Base-by-base conservation (phyloP, 2,113 vertebrate species). In the Microtus oregoni region DNA sequence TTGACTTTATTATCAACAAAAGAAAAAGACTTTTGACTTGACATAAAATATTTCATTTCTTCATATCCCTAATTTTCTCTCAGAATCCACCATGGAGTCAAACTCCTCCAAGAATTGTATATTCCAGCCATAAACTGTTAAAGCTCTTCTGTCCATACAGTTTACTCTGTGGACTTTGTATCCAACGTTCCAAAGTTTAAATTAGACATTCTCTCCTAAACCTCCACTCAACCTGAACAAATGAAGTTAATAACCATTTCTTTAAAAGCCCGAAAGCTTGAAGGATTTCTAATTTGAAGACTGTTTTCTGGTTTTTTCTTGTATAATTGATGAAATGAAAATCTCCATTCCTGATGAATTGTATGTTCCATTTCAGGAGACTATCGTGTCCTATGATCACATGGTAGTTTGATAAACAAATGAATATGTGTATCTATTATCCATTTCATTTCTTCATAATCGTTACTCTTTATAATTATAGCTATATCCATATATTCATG, bases 171-270 rank as follows among this genome's bases (percentile, higher is more conserved):
- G 50, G 26, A 3, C 82, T 81, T 50, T 14, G 8, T 47, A 47
- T 28, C 61, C 32, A 24, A 6, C 11, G 87, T 52, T 89, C 58
- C 19, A 63, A 82, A 72, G 0, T 44, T 58, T 52, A 44, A 67
- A 58, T n/a, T 81, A 81, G 0, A 86, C 4, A 3, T 81, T 86
- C 20, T 61, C 26, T 78, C 24, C 2, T 55, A 58, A 67, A 70
- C 13, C 52, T 17, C 17, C 70, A 28, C 10, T 75, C n/a, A 88
- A 8, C 32, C 41, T 92, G 72, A 86, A 22, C 4, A 44, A 9
- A 89, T 92, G 3, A 94, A 89, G 73, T 96, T 47, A 86, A 82
- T 88, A 28, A 81, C 63, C 4, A 67, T 68, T 67, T 94, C 20
- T 68, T 55, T 70, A 90, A 41, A 90, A 94, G 86, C 41, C 28